Conservation (phyloP, 2,888 invertebrate species). For the Habroteleia sp. region DNA sequence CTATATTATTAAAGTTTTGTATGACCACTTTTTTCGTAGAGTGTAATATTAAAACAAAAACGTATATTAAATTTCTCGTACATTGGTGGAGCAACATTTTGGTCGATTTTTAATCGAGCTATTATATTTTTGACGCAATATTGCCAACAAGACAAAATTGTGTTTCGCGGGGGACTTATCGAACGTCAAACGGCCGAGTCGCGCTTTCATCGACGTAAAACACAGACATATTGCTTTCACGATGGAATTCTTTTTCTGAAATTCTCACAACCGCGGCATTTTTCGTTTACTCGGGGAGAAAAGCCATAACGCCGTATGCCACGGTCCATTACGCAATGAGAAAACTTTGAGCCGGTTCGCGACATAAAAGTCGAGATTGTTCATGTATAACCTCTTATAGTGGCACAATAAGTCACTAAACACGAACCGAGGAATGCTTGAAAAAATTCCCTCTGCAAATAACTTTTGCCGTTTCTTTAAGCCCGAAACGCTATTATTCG, state of each 20-base stretch:
- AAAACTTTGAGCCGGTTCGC: constrained; percentile 58
- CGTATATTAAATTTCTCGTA: no score
- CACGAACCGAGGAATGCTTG: constrained; percentile 42
- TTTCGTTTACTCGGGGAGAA: constrained; percentile 60
- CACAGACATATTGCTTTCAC: constrained; percentile 58
- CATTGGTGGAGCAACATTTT: no score
- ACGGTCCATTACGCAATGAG: constrained; percentile 64
- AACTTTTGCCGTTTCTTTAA: constrained; percentile 35
- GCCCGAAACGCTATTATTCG: constrained; percentile 15
- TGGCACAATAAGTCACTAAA: constrained; percentile 61
- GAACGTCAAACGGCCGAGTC: constrained; percentile 49
- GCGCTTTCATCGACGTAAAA: constrained; percentile 50
- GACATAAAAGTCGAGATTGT: constrained; percentile 60
- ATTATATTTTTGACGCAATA: constrained; percentile 8
- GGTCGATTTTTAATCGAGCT: constrained; percentile 14
- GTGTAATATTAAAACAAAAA: no score
- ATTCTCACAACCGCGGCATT: constrained; percentile 57
- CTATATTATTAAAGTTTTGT: no score
- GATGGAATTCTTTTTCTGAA: constrained; percentile 57
- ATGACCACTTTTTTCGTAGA: no score
- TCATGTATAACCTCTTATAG: constrained; percentile 57
- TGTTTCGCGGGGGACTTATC: constrained; percentile 44
- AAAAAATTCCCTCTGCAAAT: constrained; percentile 40
- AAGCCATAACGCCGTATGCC: constrained; percentile 58
- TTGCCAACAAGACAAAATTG: constrained; percentile 35